These are phyloP conservation scores for Metellina segmentata DNA, from an alignment of 2,888 invertebrate species.

Conservation along the genomic window DNA sequence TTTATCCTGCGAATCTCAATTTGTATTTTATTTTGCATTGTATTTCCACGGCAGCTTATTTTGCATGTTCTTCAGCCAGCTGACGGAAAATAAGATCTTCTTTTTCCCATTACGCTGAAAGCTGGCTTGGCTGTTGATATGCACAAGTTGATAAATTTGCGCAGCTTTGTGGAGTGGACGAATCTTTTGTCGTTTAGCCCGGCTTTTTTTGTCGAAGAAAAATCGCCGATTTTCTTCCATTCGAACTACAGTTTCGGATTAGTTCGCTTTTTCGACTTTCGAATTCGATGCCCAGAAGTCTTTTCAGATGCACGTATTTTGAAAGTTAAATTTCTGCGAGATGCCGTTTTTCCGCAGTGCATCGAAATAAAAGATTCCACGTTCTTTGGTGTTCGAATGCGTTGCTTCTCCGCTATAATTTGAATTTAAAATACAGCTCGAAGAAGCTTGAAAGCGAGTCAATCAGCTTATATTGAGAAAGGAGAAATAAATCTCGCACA, in stretches of 20 bases:
- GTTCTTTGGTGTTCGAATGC: conserved; percentile 18
- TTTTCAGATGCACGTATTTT: conserved; percentile 53
- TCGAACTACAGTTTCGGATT: conserved; percentile 38
- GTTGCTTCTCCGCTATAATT: conserved; percentile 51
- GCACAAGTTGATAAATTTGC: conserved; percentile 50
- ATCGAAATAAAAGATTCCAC: conserved; percentile 38
- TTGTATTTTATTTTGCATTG: conserved; percentile 38
- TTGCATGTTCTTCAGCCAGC: conserved; percentile 45
- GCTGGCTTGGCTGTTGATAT: conserved; percentile 1
- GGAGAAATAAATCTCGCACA: conserved; percentile 8
- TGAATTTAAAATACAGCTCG: conserved; percentile 60
- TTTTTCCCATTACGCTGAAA: conserved; percentile 47
- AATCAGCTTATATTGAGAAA: conserved; percentile 13
- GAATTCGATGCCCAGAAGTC: conserved; percentile 59
- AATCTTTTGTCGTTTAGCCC: conserved; percentile 29
- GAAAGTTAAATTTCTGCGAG: conserved; percentile 59
- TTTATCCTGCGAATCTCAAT: conserved; percentile 37
- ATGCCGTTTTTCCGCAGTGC: conserved; percentile 9
- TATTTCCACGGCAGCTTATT: conserved; percentile 31
- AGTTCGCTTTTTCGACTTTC: conserved; percentile 44
- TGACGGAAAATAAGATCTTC: conserved; percentile 50
- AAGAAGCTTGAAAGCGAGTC: conserved; percentile 18
- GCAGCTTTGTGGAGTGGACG: conserved; percentile 19
- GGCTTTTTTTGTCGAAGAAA: conserved; percentile 14
- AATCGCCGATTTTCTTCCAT: not conserved